These are phyloP conservation scores for Bombus turneri DNA, from an alignment of 1,140 invertebrate genomes.

Conservation along the genomic window DNA sequence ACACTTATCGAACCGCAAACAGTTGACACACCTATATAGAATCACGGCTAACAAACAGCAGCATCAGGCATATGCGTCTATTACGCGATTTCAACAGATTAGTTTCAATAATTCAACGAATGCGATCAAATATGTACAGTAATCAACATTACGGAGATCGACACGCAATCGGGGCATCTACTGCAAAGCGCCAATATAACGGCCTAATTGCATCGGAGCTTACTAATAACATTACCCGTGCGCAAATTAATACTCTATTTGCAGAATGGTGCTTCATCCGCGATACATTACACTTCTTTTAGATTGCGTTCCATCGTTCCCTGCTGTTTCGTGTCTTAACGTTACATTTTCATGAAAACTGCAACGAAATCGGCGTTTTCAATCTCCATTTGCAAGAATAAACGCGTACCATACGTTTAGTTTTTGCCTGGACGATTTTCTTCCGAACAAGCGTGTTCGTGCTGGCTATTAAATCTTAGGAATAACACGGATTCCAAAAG, in stretches of 20 bases:
- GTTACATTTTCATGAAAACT: background rate
- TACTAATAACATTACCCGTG: conserved; percentile 25
- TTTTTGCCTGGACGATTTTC: background rate
- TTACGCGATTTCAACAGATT: conserved; percentile 35
- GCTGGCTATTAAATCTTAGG: no score
- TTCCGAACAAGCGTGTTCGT: background rate
- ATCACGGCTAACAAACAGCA: conserved; percentile 15
- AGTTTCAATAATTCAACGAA: conserved; percentile 49
- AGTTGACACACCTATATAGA: conserved; percentile 16
- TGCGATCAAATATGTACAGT: conserved; percentile 27
- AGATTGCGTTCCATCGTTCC: background rate
- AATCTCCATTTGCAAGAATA: background rate
- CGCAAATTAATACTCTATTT: conserved; percentile 48
- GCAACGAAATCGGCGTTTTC: background rate
- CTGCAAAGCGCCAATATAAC: conserved; percentile 26
- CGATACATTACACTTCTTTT: conserved; percentile 30
- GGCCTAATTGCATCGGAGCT: conserved; percentile 41
- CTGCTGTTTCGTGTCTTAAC: background rate
- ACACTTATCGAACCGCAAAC: conserved; percentile 3
- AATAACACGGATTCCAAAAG: no score
- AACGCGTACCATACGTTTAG: background rate
- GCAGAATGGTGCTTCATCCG: conserved; percentile 8
- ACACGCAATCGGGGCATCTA: conserved; percentile 2
- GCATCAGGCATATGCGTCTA: background rate
- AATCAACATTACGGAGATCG: conserved; percentile 43